Conservation (phyloP, 1,140 invertebrate genomes). For the Solen grandis region DNA sequence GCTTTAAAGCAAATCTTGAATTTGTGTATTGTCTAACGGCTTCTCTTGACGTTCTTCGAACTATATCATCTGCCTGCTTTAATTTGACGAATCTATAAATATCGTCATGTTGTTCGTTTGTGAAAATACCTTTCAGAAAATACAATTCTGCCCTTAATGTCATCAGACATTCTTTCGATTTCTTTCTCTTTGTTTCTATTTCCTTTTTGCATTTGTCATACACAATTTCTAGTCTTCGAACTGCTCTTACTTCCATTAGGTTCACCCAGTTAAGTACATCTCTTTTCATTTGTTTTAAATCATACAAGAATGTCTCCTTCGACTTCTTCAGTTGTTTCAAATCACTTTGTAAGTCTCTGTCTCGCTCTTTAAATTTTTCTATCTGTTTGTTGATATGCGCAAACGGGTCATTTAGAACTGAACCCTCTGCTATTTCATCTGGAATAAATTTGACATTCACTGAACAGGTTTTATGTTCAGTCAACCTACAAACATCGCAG, state of each 20-base stretch:
- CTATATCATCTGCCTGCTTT: conserved; percentile 11
- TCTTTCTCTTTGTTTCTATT: conserved; percentile 33
- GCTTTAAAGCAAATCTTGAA: conserved; percentile 21
- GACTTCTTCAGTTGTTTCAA: conserved; percentile 47
- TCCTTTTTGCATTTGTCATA: conserved; percentile 42
- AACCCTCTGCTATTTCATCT: not conserved
- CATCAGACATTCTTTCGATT: conserved; percentile 25
- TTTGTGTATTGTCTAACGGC: conserved; percentile 39
- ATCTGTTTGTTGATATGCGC: conserved; percentile 24
- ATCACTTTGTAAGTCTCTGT: conserved; percentile 38
- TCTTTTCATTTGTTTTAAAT: conserved; percentile 45
- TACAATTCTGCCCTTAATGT: conserved; percentile 39
- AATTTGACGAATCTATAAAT: conserved; percentile 48
- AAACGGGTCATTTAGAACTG: not conserved
- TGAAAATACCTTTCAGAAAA: conserved; percentile 45
- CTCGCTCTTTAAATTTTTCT: conserved; percentile 45
- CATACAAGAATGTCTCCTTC: conserved; percentile 33
- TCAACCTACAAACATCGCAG: conserved; percentile 37
- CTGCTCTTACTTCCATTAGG: conserved; percentile 43
- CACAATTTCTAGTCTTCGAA: conserved; percentile 26
- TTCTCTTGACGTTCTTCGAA: conserved; percentile 5
- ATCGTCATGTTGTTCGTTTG: conserved; percentile 11
- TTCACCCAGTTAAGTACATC: conserved; percentile 44
- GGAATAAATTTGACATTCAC: conserved; percentile 36
- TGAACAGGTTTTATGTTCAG: conserved; percentile 15